Percentiles rank a stretch among this genome's conserved stretches.
Evolutionary conservation across 2,797 vertebrate species (phyloP).

Genomic region (Chromis chromis): DNA sequence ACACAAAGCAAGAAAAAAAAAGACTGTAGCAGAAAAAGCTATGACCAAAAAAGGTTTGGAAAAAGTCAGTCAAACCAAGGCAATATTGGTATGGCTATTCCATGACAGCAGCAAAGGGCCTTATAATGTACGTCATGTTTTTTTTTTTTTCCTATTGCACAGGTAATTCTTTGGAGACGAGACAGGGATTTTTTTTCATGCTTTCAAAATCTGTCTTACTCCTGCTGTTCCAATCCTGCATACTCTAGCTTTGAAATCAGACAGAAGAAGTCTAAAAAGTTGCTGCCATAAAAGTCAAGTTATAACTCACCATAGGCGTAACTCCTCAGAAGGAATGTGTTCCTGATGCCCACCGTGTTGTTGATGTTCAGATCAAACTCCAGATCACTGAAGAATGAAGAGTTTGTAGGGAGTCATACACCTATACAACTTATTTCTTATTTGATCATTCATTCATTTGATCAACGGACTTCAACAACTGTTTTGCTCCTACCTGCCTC

Average conservation of each 20-base stretch:
- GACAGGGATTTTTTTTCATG: too few relatives aligned
- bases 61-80: too few relatives aligned
- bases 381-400: conserved; percentile 84
- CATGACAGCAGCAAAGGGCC: too few relatives aligned
- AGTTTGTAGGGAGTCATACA: conserved; percentile 1
- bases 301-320: conserved; percentile 91
- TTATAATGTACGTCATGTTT: too few relatives aligned
- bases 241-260: not conserved
- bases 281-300: not conserved
- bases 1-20: too few relatives aligned
- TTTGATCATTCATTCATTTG: not conserved
- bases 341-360: conserved; percentile 97
- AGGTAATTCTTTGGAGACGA: too few relatives aligned
- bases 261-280: not conserved
- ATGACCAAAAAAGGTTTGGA: too few relatives aligned
- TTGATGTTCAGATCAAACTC: conserved; percentile 99
- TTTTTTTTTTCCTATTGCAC: too few relatives aligned
- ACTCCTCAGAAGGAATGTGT: conserved; percentile 96
- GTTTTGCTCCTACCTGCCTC: conserved; percentile 88
- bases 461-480: not conserved
- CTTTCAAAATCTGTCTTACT: too few relatives aligned
- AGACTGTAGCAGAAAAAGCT: too few relatives aligned
- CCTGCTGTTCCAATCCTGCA: too few relatives aligned
- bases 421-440: not conserved
- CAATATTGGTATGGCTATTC: too few relatives aligned